phyloP scores from a whole-genome alignment of 1,140 invertebrate species.

The Pemphigus obesinymphae region DNA sequence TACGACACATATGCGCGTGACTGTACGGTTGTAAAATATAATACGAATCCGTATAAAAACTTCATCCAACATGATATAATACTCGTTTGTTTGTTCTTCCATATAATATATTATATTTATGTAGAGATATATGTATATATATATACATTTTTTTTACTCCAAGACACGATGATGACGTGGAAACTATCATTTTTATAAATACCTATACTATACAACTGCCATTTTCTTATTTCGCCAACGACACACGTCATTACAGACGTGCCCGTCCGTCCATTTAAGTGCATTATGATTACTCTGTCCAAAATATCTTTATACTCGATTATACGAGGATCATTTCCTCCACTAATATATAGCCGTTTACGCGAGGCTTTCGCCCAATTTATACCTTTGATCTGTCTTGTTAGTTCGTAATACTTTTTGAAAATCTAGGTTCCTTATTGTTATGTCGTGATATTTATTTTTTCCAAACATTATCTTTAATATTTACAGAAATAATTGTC shows the following conservation, averaged over 20 bases:
- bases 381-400: background rate
- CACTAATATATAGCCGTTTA: too few relatives aligned
- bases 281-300: conserved; percentile 13
- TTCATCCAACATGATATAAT: too few relatives aligned
- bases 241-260: conserved; percentile 9
- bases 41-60: conserved; percentile 8
- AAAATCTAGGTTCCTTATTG: background rate
- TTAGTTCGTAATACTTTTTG: background rate
- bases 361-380: background rate
- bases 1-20: background rate
- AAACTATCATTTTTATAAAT: background rate
- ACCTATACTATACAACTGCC: background rate
- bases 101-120: background rate
- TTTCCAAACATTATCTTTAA: background rate
- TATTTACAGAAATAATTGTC: background rate
- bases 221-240: conserved; percentile 18
- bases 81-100: conserved; percentile 18
- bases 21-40: background rate
- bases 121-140: background rate
- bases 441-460: background rate
- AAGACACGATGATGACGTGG: background rate
- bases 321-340: background rate
- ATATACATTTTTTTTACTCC: background rate
- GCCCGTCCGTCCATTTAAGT: background rate
- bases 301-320: background rate